phyloP scores from a whole-genome alignment of 2,113 vertebrate species.

The Labrus mixtus region DNA sequence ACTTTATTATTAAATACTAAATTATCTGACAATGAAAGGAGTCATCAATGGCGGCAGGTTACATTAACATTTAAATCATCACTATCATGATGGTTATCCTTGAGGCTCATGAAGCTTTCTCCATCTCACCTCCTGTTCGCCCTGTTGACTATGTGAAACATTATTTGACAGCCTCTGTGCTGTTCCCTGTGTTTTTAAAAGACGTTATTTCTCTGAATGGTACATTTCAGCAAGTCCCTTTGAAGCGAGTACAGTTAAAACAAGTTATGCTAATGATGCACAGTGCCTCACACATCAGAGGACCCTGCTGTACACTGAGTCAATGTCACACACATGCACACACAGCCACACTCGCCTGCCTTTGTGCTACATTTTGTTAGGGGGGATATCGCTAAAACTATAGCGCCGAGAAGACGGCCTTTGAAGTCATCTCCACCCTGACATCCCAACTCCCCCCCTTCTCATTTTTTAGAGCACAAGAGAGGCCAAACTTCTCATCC shows the following conservation, averaged over 20 bases:
- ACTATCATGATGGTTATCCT: neutral
- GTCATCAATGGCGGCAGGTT: too few relatives aligned
- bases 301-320: conserved; percentile 26
- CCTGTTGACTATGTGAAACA: neutral
- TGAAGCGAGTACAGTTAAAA: conserved; percentile 68
- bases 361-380: conserved; percentile 46
- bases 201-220: conserved; percentile 46
- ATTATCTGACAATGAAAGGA: too few relatives aligned
- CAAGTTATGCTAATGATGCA: conserved; percentile 65
- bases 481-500: conserved; percentile 19
- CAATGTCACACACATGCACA: neutral
- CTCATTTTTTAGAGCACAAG: neutral
- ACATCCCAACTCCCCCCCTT: conserved; percentile 7
- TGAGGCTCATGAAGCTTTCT: neutral
- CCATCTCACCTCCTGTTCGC: neutral
- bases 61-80: too few relatives aligned
- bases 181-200: conserved; percentile 37
- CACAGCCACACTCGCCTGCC: neutral
- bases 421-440: conserved; percentile 63
- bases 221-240: conserved; percentile 56
- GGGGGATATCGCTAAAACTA: conserved; percentile 28
- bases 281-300: conserved; percentile 53
- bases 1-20: too few relatives aligned
- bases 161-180: neutral
- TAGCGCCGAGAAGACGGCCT: conserved; percentile 32